These are phyloP conservation scores for Lithobates pipiens DNA, from an alignment of 2,797 vertebrate species.

Conservation along the genomic window DNA sequence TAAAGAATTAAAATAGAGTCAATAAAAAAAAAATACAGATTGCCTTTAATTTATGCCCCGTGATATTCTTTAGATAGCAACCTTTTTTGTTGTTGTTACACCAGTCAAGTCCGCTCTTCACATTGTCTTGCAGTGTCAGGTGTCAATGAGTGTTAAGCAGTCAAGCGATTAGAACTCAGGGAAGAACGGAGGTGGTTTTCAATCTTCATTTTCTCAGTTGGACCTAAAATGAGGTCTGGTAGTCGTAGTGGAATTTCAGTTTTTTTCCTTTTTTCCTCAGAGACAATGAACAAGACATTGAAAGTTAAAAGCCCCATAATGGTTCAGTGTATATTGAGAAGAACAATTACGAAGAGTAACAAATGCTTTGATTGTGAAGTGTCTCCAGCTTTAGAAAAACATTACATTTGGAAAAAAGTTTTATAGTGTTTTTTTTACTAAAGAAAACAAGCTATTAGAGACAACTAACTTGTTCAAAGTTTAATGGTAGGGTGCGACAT, in stretches of 20 bases:
- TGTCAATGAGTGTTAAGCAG: conserved; percentile 26
- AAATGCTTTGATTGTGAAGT: conserved; percentile 18
- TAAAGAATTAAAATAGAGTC: too few species aligned
- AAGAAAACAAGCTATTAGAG: conserved; percentile 20
- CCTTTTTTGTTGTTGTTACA: conserved; percentile 52
- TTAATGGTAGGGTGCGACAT: background rate
- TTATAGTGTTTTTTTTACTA: conserved; percentile 1
- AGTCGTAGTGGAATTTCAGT: conserved; percentile 1
- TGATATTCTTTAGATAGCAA: background rate
- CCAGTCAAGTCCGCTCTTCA: conserved; percentile 58
- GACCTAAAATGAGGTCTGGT: conserved; percentile 34
- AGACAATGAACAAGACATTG: conserved; percentile 42
- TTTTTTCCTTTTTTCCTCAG: conserved; percentile 20
- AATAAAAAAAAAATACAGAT: background rate
- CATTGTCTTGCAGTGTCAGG: conserved; percentile 58
- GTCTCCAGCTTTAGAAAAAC: conserved; percentile 10
- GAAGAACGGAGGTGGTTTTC: conserved; percentile 55
- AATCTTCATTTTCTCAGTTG: conserved; percentile 50
- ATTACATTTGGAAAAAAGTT: conserved; percentile 5
- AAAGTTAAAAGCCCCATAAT: conserved; percentile 47
- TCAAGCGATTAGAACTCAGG: conserved; percentile 61
- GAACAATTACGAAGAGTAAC: conserved; percentile 40
- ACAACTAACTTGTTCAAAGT: background rate
- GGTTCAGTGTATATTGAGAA: conserved; percentile 37
- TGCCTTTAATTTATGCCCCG: conserved; percentile 37